Conservation (phyloP, 2,113 vertebrate species). For the Lophochroa leadbeateri region DNA sequence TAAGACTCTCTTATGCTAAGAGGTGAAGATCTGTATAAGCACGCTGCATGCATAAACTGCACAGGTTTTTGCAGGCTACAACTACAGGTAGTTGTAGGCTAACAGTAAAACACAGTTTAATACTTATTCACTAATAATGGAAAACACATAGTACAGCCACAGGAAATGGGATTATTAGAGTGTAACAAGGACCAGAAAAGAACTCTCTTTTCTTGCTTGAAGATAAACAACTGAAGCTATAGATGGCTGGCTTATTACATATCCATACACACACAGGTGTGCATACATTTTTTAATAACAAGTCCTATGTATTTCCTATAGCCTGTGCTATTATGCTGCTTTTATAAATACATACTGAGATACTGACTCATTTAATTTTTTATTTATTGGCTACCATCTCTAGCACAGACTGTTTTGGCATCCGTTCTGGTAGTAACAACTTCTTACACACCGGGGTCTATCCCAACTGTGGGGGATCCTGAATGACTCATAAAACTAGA, state of each 20-base stretch:
- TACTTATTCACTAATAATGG: slow-evolving; percentile 43
- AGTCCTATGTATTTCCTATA: background rate
- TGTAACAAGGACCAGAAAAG: background rate
- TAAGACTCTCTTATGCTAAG: background rate
- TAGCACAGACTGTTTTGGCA: background rate
- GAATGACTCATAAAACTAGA: slow-evolving; percentile 11
- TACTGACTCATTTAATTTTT: background rate
- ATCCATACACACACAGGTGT: accelerated
- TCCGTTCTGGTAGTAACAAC: background rate
- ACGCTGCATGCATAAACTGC: background rate
- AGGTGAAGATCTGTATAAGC: background rate
- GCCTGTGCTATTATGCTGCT: background rate
- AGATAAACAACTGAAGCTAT: background rate
- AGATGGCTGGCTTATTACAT: background rate
- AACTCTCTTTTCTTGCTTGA: background rate
- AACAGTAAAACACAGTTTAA: slow-evolving; percentile 17
- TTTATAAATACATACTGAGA: background rate
- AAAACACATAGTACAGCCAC: background rate
- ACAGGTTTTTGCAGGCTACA: background rate
- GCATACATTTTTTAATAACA: background rate
- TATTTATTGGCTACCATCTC: background rate
- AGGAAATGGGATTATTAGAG: background rate
- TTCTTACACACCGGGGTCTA: background rate
- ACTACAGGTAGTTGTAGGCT: background rate
- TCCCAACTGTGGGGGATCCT: slow-evolving; percentile 30